Evolutionary conservation across 1,140 invertebrate species (phyloP).

Genomic region (Drosophila nannoptera): DNA sequence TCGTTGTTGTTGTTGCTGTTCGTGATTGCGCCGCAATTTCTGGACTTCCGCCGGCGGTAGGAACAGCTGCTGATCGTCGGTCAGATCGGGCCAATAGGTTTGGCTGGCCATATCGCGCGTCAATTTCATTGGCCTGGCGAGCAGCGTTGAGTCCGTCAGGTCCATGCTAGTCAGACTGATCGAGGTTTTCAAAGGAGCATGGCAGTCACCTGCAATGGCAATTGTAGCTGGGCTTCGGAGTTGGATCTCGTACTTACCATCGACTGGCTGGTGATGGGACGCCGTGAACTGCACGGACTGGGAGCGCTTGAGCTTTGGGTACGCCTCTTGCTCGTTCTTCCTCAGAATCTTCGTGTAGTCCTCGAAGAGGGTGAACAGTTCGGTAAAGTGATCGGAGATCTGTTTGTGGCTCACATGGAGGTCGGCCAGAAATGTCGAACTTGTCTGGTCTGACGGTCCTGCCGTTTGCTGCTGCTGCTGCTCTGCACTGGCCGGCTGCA

Average conservation of each 20-base stretch:
- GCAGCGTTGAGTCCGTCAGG: slow-evolving; percentile 37
- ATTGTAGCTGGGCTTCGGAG: neutral
- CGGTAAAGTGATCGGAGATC: slow-evolving; percentile 51
- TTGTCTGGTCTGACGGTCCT: neutral
- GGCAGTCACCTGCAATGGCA: slow-evolving; percentile 16
- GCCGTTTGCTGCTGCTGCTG: neutral
- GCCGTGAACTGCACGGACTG: slow-evolving; percentile 34
- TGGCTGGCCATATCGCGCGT: slow-evolving; percentile 47
- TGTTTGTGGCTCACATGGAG: slow-evolving; percentile 51
- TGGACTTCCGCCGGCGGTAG: neutral
- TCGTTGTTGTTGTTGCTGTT: neutral
- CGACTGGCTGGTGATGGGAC: neutral
- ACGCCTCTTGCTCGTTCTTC: slow-evolving; percentile 22
- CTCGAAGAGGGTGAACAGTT: slow-evolving; percentile 56
- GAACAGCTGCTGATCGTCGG: neutral
- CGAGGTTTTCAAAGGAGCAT: slow-evolving; percentile 8
- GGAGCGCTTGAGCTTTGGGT: slow-evolving; percentile 28
- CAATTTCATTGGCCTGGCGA: neutral
- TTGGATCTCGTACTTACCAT: slow-evolving; percentile 20
- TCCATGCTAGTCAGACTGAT: slow-evolving; percentile 34
- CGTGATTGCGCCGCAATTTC: neutral
- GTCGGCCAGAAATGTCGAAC: slow-evolving; percentile 35
- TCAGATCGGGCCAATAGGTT: slow-evolving; percentile 22
- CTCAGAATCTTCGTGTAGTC: slow-evolving; percentile 42
- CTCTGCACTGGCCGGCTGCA: neutral